Conservation (phyloP, 2,113 vertebrate genomes). For the Calypte anna region DNA sequence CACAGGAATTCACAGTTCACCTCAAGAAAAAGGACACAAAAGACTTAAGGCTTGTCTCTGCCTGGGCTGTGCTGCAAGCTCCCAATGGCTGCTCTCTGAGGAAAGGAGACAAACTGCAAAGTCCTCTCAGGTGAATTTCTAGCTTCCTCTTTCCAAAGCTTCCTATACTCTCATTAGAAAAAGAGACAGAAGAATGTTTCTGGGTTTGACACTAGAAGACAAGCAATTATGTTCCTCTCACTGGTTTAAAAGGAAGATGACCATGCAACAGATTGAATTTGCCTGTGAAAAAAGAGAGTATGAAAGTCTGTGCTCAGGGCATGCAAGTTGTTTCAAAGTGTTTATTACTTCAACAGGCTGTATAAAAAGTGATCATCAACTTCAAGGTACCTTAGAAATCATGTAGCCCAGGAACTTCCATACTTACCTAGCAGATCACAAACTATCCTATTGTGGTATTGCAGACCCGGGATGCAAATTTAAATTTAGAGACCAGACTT, state of each 20-base stretch:
- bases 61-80: neutral
- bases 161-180: neutral
- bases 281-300: neutral
- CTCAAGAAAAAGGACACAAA: neutral
- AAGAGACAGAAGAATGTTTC: neutral
- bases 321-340: neutral
- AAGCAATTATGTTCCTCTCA: neutral
- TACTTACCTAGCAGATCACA: neutral
- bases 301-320: neutral
- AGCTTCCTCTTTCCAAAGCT: neutral
- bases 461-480: neutral
- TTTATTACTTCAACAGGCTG: neutral
- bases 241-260: neutral
- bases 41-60: neutral
- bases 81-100: neutral
- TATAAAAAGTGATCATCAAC: neutral
- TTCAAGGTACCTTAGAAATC: neutral
- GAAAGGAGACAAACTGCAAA: neutral
- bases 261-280: neutral
- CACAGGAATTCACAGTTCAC: neutral
- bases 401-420: neutral
- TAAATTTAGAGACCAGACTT: neutral
- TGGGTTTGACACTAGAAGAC: neutral
- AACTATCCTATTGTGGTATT: neutral
- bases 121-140: neutral